Conservation (phyloP, 2,888 invertebrate genomes). For the Ennomos erosarius region DNA sequence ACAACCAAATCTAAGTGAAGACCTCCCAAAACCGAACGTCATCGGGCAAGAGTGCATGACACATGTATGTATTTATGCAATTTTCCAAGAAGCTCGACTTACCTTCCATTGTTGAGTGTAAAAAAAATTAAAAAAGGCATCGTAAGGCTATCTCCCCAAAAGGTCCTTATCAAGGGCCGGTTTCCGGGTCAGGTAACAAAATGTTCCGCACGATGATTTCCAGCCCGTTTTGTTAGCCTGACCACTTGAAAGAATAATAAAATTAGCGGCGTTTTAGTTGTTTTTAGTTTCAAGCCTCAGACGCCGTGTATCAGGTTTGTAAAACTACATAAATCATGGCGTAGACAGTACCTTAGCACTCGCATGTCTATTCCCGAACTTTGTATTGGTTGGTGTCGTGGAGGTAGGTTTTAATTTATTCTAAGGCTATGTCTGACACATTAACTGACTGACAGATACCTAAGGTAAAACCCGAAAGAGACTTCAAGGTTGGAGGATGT, state of each 20-base stretch:
- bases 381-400: too few species aligned
- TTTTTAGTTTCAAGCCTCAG: conserved; percentile 59
- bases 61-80: background rate
- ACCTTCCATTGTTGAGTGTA: conserved; percentile 15
- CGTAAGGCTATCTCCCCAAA: conserved; percentile 49
- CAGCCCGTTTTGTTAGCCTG: conserved; percentile 47
- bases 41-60: background rate
- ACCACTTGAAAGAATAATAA: conserved; percentile 50
- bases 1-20: background rate
- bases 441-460: too few species aligned
- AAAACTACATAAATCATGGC: background rate
- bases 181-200: conserved; percentile 60
- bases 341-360: background rate
- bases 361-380: too few species aligned
- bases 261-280: conserved; percentile 48
- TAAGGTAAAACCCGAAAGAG: too few species aligned
- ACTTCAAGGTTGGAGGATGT: too few species aligned
- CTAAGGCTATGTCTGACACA: too few species aligned
- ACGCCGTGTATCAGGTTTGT: conserved; percentile 67
- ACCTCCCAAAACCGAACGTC: background rate
- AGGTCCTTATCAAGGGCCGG: conserved; percentile 52
- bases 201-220: conserved; percentile 55
- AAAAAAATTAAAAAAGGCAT: conserved; percentile 30
- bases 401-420: too few species aligned
- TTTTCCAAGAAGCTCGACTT: conserved; percentile 11